phyloP scores from a whole-genome alignment of 2,797 vertebrate genomes.

The Phrynocephalus forsythii region DNA sequence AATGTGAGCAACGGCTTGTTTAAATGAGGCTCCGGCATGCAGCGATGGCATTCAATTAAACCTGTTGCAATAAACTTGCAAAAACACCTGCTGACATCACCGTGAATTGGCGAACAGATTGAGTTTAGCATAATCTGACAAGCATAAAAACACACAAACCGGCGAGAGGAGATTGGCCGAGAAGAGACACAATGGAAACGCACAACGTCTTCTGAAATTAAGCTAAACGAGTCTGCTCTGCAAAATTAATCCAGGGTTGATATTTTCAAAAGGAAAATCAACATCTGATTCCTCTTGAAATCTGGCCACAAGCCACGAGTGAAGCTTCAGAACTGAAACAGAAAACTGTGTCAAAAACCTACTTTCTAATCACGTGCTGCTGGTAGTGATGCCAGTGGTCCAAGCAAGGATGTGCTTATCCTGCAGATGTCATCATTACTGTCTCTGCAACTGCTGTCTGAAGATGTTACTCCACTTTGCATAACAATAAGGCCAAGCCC shows the following conservation, averaged over 20 bases:
- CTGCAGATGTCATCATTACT: too few relatives aligned
- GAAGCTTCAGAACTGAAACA: not conserved
- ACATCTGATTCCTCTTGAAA: not conserved
- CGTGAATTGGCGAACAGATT: conserved; percentile 35
- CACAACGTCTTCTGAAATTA: not conserved
- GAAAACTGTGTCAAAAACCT: not conserved
- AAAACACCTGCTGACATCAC: not conserved
- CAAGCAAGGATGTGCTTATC: too few relatives aligned
- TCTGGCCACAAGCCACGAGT: not conserved
- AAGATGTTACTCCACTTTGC: too few relatives aligned
- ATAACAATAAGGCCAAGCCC: too few relatives aligned
- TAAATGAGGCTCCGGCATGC: conserved; percentile 24
- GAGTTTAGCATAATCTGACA: not conserved
- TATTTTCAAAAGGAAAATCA: not conserved
- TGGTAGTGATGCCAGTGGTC: not conserved
- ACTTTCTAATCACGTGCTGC: not conserved
- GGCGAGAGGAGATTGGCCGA: not conserved
- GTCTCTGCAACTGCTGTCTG: too few relatives aligned
- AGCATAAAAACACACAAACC: not conserved
- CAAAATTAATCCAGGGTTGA: not conserved
- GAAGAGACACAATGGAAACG: too few relatives aligned
- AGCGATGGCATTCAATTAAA: conserved; percentile 39
- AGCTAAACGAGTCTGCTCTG: not conserved
- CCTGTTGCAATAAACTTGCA: not conserved
- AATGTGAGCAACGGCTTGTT: conserved; percentile 47